Evolutionary conservation across 2,888 invertebrate genomes (phyloP), one percentile per base, ranked within the genome.

Genomic region (Orgyia antiqua): DNA sequence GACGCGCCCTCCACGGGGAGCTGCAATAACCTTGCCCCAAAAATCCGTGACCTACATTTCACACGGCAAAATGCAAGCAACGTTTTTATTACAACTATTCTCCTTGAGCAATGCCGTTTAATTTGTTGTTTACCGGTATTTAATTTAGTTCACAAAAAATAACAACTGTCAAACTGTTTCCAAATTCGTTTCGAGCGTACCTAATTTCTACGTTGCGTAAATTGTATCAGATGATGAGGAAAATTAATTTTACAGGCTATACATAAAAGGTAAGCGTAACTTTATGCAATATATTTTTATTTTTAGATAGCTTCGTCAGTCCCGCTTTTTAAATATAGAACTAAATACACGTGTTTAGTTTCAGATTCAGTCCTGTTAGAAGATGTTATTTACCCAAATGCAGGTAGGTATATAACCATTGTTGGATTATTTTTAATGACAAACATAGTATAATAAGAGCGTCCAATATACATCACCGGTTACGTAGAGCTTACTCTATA

Each of bases 21-120:
- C 51, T 39, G 45, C 51, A 15, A 4, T 70, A 80, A 80, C 84
- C 84, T 86, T 84, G 84, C 74, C 68, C 82, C 75, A 69, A 80
- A 79, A 83, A 67, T 74, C 73, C 70, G 58, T 79, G 83, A 83
- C 84, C 83, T 67, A 84, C 80, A 80, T 84, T 76, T 56, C 60
- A 60, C 58, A 65, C 68, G 65, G 65, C 71, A 75, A 78, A 82
- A 78, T 77, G 76, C 74, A 79, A 63, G 57, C 61, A 71, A 46
- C 63, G 69, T 73, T 78, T 77, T 80, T 78, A 76, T 56, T 53
- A 50, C 59, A 41, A 44, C 45, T 53, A 51, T 62, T 63, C 52
- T 62, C 53, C 54, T 55, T 55, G 50, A 27, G 46, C 47, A 51
- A 27, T 45, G 42, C 50, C 40, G 58, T 65, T 69, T 56, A 52